Evolutionary conservation across 2,888 invertebrate genomes (phyloP).

Genomic region (Cyclophora albipunctata): DNA sequence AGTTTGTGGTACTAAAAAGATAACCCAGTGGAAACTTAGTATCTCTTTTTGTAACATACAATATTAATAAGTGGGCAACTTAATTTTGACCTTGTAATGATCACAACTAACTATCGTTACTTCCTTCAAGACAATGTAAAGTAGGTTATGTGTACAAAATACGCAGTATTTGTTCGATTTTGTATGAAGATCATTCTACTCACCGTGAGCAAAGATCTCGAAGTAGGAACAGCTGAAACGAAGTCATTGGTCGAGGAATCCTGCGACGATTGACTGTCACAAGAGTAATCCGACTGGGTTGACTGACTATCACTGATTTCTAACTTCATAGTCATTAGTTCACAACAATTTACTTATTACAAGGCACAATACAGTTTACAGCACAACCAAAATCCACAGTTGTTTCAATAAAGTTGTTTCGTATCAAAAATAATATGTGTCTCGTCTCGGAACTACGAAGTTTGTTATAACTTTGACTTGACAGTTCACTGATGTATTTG

Average conservation of each 20-base stretch:
- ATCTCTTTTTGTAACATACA: no score
- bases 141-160: no score
- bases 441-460: conserved; percentile 25
- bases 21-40: no score
- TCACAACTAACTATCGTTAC: no score
- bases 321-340: conserved; percentile 75
- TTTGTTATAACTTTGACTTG: conserved; percentile 50
- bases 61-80: no score
- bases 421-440: conserved; percentile 21
- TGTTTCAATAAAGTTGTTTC: conserved; percentile 8
- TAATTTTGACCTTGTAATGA: no score
- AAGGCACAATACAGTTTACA: conserved; percentile 38
- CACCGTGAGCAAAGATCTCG: conserved; percentile 57
- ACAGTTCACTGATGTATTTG: conserved; percentile 36
- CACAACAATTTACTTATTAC: conserved; percentile 21
- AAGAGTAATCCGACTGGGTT: conserved; percentile 77
- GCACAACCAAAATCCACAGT: conserved; percentile 15
- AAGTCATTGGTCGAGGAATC: conserved; percentile 72
- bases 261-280: conserved; percentile 77
- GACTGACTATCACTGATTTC: conserved; percentile 77
- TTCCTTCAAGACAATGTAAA: no score
- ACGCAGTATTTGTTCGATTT: no score
- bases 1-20: no score
- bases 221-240: conserved; percentile 46
- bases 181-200: conserved; percentile 24